phyloP scores from a whole-genome alignment of 2,113 vertebrate genomes.

The Ophiodon elongatus region DNA sequence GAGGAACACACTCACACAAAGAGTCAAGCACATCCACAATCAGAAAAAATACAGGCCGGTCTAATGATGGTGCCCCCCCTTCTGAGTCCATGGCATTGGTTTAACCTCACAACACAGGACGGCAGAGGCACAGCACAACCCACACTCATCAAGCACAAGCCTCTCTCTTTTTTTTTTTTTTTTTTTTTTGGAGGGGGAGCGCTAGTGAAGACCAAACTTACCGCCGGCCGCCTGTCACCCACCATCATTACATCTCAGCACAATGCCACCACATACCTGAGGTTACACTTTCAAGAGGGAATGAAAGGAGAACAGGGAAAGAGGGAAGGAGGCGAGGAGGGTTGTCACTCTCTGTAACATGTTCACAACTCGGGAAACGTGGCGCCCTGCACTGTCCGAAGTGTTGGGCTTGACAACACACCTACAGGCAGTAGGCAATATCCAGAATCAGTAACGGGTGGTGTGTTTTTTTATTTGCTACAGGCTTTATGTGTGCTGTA shows the following conservation, averaged over 20 bases:
- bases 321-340: conserved; percentile 57
- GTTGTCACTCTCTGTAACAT: conserved; percentile 59
- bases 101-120: conserved; percentile 73
- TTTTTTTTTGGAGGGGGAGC: conserved; percentile 65
- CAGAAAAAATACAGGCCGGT: conserved; percentile 73
- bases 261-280: conserved; percentile 81
- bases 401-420: conserved; percentile 62
- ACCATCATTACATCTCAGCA: conserved; percentile 86
- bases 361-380: conserved; percentile 67
- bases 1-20: conserved; percentile 59
- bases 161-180: conserved; percentile 41
- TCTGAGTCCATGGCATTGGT: conserved; percentile 73
- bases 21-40: conserved; percentile 60
- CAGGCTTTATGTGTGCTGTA: conserved; percentile 3
- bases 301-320: conserved; percentile 40
- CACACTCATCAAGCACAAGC: conserved; percentile 67
- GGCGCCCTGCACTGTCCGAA: conserved; percentile 60
- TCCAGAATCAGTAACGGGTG: conserved; percentile 46
- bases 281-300: conserved; percentile 74
- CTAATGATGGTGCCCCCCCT: conserved; percentile 80
- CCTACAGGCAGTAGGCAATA: conserved; percentile 50
- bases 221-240: conserved; percentile 78
- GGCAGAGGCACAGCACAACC: conserved; percentile 71
- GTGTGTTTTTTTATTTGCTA: conserved; percentile 8
- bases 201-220: conserved; percentile 82